Percentiles rank a stretch among this genome's conserved stretches.
Conservation (phyloP, 2,113 vertebrate genomes). For the Oceanodroma tethys region DNA sequence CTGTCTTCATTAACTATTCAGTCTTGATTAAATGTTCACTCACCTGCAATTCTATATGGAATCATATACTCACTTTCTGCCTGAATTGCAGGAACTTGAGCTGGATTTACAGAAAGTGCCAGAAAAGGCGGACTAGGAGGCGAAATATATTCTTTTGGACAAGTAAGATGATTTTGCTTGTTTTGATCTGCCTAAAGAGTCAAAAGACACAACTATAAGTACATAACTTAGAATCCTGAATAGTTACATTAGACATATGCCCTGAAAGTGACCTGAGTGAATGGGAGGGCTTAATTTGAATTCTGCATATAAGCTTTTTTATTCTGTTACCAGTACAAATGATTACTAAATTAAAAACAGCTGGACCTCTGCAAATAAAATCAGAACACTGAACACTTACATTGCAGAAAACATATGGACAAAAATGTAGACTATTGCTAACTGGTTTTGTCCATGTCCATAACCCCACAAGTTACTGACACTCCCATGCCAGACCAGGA, state of each 20-base stretch:
- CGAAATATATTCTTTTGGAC: slow-evolving; percentile 47
- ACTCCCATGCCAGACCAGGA: background rate
- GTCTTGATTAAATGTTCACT: background rate
- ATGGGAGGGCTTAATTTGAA: background rate
- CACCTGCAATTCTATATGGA: background rate
- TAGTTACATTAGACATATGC: background rate
- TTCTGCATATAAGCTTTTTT: background rate
- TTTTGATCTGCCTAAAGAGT: slow-evolving; percentile 43
- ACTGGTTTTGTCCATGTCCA: background rate
- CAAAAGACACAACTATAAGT: slow-evolving; percentile 7
- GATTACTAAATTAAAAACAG: background rate
- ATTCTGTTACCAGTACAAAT: background rate
- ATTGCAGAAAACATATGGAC: background rate
- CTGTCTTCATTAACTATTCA: background rate
- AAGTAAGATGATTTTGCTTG: background rate
- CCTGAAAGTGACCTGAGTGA: background rate
- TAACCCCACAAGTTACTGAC: background rate
- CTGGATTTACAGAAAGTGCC: slow-evolving; percentile 36
- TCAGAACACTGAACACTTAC: background rate
- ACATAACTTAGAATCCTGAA: background rate
- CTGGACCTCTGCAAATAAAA: background rate
- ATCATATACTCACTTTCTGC: slow-evolving; percentile 75
- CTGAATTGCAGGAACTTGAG: slow-evolving; percentile 39
- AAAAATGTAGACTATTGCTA: background rate
- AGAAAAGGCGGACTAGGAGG: slow-evolving; percentile 55